Percentiles rank a stretch among this genome's conserved stretches.
These are phyloP conservation scores for Bufo bufo DNA, from an alignment of 2,113 vertebrate species.

Conservation along the genomic window DNA sequence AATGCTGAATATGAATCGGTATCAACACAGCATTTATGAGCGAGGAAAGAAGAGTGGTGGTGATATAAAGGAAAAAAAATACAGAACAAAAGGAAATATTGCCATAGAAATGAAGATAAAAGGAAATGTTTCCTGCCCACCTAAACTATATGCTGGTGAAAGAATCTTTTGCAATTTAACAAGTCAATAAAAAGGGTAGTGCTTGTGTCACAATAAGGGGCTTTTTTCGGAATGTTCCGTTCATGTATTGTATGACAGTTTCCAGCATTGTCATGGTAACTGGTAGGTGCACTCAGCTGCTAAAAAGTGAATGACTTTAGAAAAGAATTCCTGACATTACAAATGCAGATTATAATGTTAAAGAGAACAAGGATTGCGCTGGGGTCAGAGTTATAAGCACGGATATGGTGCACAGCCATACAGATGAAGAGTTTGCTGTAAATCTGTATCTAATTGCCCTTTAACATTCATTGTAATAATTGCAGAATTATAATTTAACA, in stretches of 20 bases:
- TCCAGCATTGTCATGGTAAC: slow-evolving; percentile 53
- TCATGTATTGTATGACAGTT: slow-evolving; percentile 42
- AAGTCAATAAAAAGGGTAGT: slow-evolving; percentile 46
- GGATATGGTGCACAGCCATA: neutral
- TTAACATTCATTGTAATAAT: neutral
- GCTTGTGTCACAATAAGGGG: slow-evolving; percentile 34
- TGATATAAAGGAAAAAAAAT: neutral
- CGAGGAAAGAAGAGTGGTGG: neutral
- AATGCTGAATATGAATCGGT: neutral
- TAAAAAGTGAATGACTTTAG: slow-evolving; percentile 38
- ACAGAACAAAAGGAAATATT: slow-evolving; percentile 5
- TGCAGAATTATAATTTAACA: neutral
- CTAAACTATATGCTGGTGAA: neutral
- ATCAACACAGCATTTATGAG: neutral
- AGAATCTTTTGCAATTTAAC: slow-evolving; percentile 18
- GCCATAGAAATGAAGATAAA: slow-evolving; percentile 3
- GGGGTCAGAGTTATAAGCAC: neutral
- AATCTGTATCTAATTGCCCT: neutral
- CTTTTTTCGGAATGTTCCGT: slow-evolving; percentile 34
- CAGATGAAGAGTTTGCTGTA: neutral
- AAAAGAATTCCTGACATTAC: slow-evolving; percentile 8
- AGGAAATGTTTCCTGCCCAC: neutral
- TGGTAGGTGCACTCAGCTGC: slow-evolving; percentile 10
- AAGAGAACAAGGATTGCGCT: neutral
- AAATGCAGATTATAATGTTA: slow-evolving; percentile 27